Percentiles rank a stretch among this genome's conserved stretches.
Conservation (phyloP, 2,797 vertebrate species). For the Limosa lapponica region DNA sequence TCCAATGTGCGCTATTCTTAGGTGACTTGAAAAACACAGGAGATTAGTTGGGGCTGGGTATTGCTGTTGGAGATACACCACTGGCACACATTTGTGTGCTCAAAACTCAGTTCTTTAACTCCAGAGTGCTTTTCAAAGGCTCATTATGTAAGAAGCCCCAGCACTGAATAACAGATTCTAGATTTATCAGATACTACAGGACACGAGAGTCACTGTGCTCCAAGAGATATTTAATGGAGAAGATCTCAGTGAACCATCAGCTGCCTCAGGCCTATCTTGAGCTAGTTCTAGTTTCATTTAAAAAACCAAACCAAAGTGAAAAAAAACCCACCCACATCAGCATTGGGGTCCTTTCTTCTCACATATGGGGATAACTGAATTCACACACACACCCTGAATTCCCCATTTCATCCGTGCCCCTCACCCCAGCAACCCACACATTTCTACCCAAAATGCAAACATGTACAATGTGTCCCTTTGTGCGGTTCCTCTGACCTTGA, state of each 20-base stretch:
- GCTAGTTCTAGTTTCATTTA: not conserved
- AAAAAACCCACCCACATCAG: not conserved
- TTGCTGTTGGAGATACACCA: not conserved
- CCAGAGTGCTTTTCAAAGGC: not conserved
- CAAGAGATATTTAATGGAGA: not conserved
- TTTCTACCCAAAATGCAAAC: not conserved
- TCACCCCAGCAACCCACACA: not conserved
- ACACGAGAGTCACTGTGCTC: not conserved
- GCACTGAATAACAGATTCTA: not conserved
- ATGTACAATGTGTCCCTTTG: fast-evolving
- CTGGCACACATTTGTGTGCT: not conserved
- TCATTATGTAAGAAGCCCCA: not conserved
- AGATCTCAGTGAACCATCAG: not conserved
- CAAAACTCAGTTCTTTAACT: not conserved
- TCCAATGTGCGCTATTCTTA: not conserved
- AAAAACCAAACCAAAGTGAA: not conserved
- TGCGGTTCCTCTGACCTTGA: not conserved
- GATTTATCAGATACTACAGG: not conserved
- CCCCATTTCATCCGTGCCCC: not conserved
- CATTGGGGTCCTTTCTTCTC: not conserved
- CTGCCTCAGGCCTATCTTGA: not conserved
- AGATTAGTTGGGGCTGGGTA: not conserved
- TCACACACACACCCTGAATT: not conserved
- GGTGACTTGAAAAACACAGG: not conserved
- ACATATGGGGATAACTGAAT: not conserved